A percentile compares a stretch with the other conserved stretches of the same genome.
Conservation (phyloP, 2,888 invertebrate genomes). For the Eupithecia inturbata region DNA sequence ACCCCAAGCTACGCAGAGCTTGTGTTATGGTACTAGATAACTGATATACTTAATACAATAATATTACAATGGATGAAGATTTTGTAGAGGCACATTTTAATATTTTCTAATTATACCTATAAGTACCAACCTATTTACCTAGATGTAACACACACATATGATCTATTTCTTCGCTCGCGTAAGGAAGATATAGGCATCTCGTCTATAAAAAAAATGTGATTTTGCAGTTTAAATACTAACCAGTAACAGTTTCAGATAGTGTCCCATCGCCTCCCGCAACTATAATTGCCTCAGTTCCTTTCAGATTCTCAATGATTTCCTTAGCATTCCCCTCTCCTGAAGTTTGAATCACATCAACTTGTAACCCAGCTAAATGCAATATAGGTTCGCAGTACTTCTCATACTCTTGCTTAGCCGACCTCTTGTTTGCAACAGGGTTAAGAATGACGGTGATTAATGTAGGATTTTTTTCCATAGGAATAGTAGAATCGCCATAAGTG, state of each 20-base stretch:
- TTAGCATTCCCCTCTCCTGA: slow-evolving; percentile 95
- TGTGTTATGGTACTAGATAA: too few species aligned
- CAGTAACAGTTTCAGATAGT: slow-evolving; percentile 92
- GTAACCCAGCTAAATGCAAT: slow-evolving; percentile 94
- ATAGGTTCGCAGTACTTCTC: slow-evolving; percentile 97
- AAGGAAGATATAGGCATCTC: too few species aligned
- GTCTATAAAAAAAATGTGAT: too few species aligned
- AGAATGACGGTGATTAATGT: slow-evolving; percentile 93
- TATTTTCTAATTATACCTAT: neutral
- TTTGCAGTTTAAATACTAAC: slow-evolving; percentile 47
- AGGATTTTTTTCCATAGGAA: slow-evolving; percentile 85
- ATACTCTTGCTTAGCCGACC: slow-evolving; percentile 87
- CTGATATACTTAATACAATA: neutral
- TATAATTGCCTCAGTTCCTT: slow-evolving; percentile 92
- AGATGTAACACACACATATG: neutral
- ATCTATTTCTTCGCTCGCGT: neutral
- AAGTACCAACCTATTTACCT: neutral
- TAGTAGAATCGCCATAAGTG: slow-evolving; percentile 87
- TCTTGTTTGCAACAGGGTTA: slow-evolving; percentile 95
- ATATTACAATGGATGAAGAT: neutral
- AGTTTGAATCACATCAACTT: slow-evolving; percentile 86
- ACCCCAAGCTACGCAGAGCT: too few species aligned
- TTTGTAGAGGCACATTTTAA: neutral
- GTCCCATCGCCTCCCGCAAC: slow-evolving; percentile 98
- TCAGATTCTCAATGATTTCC: slow-evolving; percentile 89